These are phyloP conservation scores for Ophiodon elongatus DNA, from an alignment of 2,113 vertebrate genomes.

Conservation along the genomic window DNA sequence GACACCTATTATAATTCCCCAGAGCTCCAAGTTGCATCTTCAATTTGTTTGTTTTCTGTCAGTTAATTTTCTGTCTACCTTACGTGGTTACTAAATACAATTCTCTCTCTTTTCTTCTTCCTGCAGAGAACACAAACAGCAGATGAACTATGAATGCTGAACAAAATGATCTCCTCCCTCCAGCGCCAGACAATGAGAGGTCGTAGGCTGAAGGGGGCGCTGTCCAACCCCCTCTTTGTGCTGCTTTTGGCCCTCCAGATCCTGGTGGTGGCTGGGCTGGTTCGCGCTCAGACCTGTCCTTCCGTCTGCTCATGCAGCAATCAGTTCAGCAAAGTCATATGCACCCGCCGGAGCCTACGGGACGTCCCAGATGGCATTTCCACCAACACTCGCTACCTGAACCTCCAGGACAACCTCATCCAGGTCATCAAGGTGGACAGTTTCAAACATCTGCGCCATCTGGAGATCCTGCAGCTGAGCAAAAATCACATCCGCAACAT, in stretches of 20 bases:
- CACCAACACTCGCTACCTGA: slow-evolving; percentile 86
- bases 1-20: not conserved
- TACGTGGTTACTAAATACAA: slow-evolving; percentile 26
- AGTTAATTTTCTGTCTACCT: not conserved
- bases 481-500: slow-evolving; percentile 87
- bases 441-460: slow-evolving; percentile 85
- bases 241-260: slow-evolving; percentile 98
- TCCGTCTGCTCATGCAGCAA: slow-evolving; percentile 87
- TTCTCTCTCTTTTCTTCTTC: slow-evolving; percentile 78
- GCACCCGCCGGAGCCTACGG: slow-evolving; percentile 82
- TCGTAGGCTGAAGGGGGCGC: slow-evolving; percentile 99
- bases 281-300: slow-evolving; percentile 85
- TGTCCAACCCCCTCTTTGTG: slow-evolving; percentile 98
- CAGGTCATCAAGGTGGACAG: slow-evolving; percentile 87
- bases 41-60: not conserved
- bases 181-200: slow-evolving; percentile 99
- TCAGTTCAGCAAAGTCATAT: slow-evolving; percentile 87
- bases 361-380: slow-evolving; percentile 86
- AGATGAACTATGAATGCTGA: slow-evolving; percentile 99
- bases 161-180: slow-evolving; percentile 99
- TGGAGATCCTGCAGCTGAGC: slow-evolving; percentile 86
- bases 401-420: slow-evolving; percentile 87
- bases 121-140: slow-evolving; percentile 90
- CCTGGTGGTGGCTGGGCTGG: slow-evolving; percentile 95
- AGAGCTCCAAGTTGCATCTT: not conserved